Percentiles rank a stretch among this genome's conserved stretches.
These are phyloP conservation scores for Hydraecia micacea DNA, from an alignment of 2,888 invertebrate species.

Conservation along the genomic window DNA sequence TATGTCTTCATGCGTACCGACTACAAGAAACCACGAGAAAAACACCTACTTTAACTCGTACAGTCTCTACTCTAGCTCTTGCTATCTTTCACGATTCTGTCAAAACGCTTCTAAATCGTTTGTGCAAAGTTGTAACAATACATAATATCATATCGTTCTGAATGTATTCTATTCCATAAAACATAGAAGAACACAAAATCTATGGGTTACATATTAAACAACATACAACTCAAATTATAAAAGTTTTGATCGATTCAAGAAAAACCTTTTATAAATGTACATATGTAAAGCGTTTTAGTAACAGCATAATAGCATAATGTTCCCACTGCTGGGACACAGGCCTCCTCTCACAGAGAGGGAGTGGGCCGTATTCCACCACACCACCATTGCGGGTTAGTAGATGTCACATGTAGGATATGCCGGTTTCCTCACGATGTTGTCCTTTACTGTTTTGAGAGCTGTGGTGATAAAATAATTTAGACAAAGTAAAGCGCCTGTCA, in stretches of 20 bases:
- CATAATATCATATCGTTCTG: not conserved
- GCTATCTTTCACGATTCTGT: not conserved
- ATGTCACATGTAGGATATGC: too few species aligned
- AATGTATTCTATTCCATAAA: not conserved
- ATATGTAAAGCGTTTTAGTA: not conserved
- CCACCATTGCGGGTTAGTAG: too few species aligned
- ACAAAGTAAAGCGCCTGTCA: too few species aligned
- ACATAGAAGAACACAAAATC: not conserved
- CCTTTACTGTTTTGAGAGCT: too few species aligned
- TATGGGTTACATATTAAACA: too few species aligned
- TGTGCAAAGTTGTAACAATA: not conserved
- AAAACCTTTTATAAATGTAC: not conserved
- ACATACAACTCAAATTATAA: too few species aligned
- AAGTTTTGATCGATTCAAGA: not conserved
- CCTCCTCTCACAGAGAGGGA: too few species aligned
- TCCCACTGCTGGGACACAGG: too few species aligned
- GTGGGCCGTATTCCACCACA: too few species aligned
- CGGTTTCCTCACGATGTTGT: too few species aligned
- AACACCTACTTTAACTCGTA: not conserved
- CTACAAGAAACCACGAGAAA: not conserved
- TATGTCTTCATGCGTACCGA: not conserved
- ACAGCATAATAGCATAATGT: not conserved
- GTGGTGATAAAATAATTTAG: too few species aligned
- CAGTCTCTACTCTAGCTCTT: not conserved
- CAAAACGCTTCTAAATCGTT: not conserved